Base-by-base conservation (phyloP, 2,888 invertebrate species). In the Polydrusus pterygomalis region DNA sequence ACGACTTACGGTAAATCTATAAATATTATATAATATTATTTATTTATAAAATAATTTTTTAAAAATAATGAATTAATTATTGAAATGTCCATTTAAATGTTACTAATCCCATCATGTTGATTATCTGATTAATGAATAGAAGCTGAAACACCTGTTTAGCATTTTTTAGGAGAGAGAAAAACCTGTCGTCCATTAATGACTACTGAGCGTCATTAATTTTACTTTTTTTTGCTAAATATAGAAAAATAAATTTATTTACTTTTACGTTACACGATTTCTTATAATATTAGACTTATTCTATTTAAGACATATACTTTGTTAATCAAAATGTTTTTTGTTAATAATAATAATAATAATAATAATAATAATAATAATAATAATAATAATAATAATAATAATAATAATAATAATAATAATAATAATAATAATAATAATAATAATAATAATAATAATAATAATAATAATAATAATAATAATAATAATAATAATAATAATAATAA, bases 191-290 rank as follows among this genome's bases (percentile, higher is more conserved):
- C 54, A 30, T 54, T 54, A 20, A 54, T n/a, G 17, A 54, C 15
- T 30, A 54, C 34, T 8, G 45, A 20, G n/a, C 63, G 20, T 63
- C 20, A 63, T 63, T 63, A 43, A 20, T 63, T 45, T 63, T 20
- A 20, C 15, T 38, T 60, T 34, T 15, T 9, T 2, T 63, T 9
- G 13, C 11, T 47, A 34, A 60, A 15, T 43, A 38, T 43, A 43
- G 13, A 8, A 43, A 43, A 25, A 34, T 7, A 7, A 34, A 34
- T 34, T 34, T 34, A 34, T 7, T 34, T 34, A 34, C 7, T 45
- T 43, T 25, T 25, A 25, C 5, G 25, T 25, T 25, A 25, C 25
- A 25, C 25, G 1, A 3, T 25, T 25, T 25, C 5, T 25, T 25
- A 25, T 25, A 25, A 3, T 25, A 25, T 25, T 25, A 25, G 25